phyloP scores from a whole-genome alignment of 2,797 vertebrate genomes.

The Eulemur rubriventer region DNA sequence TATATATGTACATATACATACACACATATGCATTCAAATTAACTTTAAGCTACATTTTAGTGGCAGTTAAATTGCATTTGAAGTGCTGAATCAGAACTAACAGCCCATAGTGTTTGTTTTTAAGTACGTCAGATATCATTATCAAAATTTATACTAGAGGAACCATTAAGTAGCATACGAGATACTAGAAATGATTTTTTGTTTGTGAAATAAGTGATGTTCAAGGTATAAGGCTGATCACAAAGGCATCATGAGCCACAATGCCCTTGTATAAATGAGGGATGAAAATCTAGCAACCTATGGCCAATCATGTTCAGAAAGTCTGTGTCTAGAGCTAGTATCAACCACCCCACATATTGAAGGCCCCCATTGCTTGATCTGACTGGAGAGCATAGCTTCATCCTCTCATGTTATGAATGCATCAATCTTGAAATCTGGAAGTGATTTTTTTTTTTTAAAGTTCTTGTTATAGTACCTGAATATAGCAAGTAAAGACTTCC shows the following conservation, averaged over 20 bases:
- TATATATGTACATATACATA: neutral
- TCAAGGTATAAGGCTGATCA: neutral
- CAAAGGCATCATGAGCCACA: neutral
- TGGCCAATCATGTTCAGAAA: rapidly evolving
- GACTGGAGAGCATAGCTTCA: neutral
- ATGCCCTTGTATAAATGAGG: neutral
- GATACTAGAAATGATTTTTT: neutral
- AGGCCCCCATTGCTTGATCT: neutral
- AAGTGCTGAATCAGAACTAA: neutral
- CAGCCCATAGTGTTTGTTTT: neutral
- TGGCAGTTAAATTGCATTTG: neutral
- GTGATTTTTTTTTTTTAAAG: neutral
- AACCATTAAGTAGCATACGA: neutral
- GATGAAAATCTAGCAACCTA: neutral
- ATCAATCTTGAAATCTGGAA: neutral
- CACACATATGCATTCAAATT: neutral
- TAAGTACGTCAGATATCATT: neutral
- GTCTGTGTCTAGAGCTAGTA: rapidly evolving
- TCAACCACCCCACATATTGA: rapidly evolving
- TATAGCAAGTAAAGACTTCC: neutral
- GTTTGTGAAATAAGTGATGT: neutral
- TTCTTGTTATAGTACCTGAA: neutral
- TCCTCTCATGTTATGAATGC: neutral
- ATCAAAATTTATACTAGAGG: neutral
- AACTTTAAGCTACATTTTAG: neutral